These are phyloP conservation scores for Zosterops borbonicus DNA, from an alignment of 2,113 vertebrate genomes.

Conservation along the genomic window DNA sequence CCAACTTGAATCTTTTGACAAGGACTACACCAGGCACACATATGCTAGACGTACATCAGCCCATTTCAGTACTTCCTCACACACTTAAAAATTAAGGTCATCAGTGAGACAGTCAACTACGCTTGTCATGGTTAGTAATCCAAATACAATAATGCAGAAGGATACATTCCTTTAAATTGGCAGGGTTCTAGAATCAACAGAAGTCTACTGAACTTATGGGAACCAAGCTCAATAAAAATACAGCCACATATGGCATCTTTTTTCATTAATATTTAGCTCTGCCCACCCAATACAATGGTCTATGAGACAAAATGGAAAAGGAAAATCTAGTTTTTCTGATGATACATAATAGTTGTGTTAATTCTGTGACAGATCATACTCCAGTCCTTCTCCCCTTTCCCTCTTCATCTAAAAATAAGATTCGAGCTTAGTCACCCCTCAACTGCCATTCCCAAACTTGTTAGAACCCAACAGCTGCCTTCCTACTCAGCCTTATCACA, in stretches of 20 bases:
- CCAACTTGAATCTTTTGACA: neutral
- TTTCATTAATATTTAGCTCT: neutral
- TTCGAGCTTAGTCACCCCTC: neutral
- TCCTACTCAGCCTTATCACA: neutral
- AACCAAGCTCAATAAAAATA: neutral
- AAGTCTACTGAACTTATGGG: neutral
- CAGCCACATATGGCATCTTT: accelerated
- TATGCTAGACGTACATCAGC: neutral
- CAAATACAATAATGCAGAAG: neutral
- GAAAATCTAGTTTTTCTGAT: neutral
- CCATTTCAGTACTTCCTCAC: neutral
- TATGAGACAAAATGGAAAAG: neutral
- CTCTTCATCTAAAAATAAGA: neutral
- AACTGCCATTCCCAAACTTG: neutral
- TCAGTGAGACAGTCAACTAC: neutral
- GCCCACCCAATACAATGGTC: neutral
- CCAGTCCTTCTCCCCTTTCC: neutral
- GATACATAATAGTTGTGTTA: neutral
- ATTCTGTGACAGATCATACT: neutral
- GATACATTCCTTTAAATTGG: neutral
- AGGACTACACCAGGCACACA: neutral
- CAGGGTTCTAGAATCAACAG: neutral
- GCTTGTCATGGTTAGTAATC: neutral
- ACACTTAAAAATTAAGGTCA: neutral
- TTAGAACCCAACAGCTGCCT: neutral